These are phyloP conservation scores for Drosophila paranaensis DNA, from an alignment of 2,888 invertebrate species.

Conservation along the genomic window DNA sequence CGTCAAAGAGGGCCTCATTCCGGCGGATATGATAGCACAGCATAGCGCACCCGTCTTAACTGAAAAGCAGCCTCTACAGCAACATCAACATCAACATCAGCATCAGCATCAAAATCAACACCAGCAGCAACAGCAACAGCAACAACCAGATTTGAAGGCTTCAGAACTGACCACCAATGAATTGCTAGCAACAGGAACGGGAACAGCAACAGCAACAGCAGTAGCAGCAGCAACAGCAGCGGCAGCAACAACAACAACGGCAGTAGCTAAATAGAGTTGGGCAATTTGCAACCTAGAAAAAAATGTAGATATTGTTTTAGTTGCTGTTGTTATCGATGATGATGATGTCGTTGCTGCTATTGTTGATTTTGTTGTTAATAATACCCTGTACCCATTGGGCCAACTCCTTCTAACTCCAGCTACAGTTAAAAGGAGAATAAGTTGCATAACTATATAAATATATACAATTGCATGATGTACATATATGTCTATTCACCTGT, in stretches of 20 bases:
- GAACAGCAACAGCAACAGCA: conserved; percentile 21
- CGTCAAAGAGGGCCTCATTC: conserved; percentile 95
- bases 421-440: too few relatives aligned
- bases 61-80: conserved; percentile 58
- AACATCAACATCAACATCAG: conserved; percentile 52
- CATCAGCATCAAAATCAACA: too few relatives aligned
- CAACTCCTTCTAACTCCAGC: background rate
- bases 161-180: conserved; percentile 60
- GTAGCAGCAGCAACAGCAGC: conserved; percentile 38
- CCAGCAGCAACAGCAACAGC: conserved; percentile 46
- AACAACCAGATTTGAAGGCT: conserved; percentile 57
- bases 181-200: conserved; percentile 46
- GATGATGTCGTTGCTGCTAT: conserved; percentile 19
- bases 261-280: conserved; percentile 64
- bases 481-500: background rate
- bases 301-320: conserved; percentile 23
- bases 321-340: conserved; percentile 25
- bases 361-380: conserved; percentile 17
- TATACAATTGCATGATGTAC: background rate
- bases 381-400: background rate
- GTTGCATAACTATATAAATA: background rate
- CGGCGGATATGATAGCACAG: conserved; percentile 86
- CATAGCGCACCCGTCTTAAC: conserved; percentile 55
- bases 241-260: conserved; percentile 9
- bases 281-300: conserved; percentile 13